phyloP scores from a whole-genome alignment of 2,113 vertebrate genomes.

The Sisor rabdophorus region DNA sequence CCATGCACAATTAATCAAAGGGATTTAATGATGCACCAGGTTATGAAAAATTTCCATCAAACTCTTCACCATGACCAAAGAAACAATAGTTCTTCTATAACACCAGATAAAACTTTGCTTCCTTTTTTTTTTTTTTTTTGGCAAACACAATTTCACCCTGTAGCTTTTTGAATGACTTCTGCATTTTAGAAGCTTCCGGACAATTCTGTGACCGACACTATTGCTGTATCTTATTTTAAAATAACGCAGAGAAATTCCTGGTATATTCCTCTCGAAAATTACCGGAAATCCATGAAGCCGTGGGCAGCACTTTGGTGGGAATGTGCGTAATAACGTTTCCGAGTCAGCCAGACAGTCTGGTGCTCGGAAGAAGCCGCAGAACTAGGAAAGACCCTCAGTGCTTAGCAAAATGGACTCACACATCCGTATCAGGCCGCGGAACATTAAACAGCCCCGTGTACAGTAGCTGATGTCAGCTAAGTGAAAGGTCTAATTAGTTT shows the following conservation, averaged over 20 bases:
- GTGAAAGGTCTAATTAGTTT: conserved; percentile 43
- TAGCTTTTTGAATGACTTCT: not conserved
- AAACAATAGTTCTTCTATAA: conserved; percentile 1
- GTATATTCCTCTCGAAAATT: conserved; percentile 19
- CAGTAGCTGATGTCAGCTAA: conserved; percentile 26
- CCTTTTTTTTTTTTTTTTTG: too few species aligned
- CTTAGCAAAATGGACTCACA: conserved; percentile 12
- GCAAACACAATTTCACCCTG: too few species aligned
- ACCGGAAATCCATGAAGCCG: conserved; percentile 23
- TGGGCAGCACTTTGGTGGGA: conserved; percentile 26
- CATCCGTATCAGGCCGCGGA: not conserved
- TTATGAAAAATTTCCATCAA: conserved; percentile 19
- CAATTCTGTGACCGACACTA: not conserved
- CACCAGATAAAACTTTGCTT: not conserved
- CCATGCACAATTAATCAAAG: not conserved
- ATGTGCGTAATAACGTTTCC: conserved; percentile 22
- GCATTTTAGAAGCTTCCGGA: not conserved
- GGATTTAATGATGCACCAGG: not conserved
- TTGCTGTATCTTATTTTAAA: not conserved
- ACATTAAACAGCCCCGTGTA: conserved; percentile 20
- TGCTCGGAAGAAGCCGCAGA: conserved; percentile 26
- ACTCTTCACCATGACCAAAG: conserved; percentile 9
- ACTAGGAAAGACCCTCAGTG: conserved; percentile 30
- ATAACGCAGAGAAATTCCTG: conserved; percentile 11
- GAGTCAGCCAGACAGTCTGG: conserved; percentile 37